Evolutionary conservation across 2,797 vertebrate species (phyloP).

Genomic region (Alfaro cultratus): DNA sequence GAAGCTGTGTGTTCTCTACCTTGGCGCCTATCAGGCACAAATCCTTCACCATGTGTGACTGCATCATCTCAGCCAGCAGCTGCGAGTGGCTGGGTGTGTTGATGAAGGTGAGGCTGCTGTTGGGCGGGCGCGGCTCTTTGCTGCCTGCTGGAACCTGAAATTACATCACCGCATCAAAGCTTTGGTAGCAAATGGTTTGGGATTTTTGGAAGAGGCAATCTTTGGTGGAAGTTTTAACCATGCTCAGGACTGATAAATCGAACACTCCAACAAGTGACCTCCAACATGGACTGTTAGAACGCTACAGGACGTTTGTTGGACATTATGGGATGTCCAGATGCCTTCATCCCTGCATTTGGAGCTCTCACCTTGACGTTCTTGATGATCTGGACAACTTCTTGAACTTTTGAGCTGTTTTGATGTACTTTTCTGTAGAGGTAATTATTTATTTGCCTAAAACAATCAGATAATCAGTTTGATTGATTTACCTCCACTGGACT

Average conservation of each 20-base stretch:
- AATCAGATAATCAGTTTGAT: background rate
- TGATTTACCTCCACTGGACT: background rate
- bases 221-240: background rate
- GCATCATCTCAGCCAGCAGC: constrained; percentile 95
- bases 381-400: background rate
- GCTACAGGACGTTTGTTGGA: background rate
- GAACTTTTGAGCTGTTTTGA: background rate
- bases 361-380: background rate
- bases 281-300: background rate
- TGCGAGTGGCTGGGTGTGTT: constrained; percentile 87
- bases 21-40: constrained; percentile 95
- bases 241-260: background rate
- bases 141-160: constrained; percentile 88
- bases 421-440: background rate
- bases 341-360: background rate
- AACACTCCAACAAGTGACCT: background rate
- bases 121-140: constrained; percentile 67
- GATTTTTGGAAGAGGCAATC: background rate
- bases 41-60: constrained; percentile 96
- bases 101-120: constrained; percentile 82
- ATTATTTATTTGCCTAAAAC: background rate
- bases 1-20: constrained; percentile 72
- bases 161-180: constrained; percentile 7
- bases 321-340: background rate
- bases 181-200: background rate